Base-by-base conservation (phyloP, 2,888 invertebrate genomes). In the Ormyrus pomaceus region DNA sequence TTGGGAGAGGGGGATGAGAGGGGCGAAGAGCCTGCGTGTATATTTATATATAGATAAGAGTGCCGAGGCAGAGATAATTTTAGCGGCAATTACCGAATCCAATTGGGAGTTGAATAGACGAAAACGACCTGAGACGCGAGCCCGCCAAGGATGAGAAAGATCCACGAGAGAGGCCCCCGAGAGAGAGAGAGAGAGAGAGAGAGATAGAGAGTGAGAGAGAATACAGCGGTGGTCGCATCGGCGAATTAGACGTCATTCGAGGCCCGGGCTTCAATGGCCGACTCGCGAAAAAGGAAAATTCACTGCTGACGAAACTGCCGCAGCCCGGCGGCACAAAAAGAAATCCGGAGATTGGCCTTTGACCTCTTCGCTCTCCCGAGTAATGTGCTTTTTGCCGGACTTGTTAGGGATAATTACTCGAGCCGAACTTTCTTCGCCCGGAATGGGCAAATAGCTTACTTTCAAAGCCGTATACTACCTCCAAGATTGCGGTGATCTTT, bases 61-160 rank as follows among this genome's bases (percentile, higher is more conserved):
- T 61, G 71, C 56, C 84, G 82, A 80, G 82, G 80, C 79, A 81
- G 34, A 34, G 86, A 86, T 86, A 86, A 87, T 87, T 86, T 86
- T 87, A 86, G 84, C 86, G 76, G 85, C 86, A 87, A 87, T 87
- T 87, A 87, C 86, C 84, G 85, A 84, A 85, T 87, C 86, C 86
- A 86, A 86, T 86, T 84, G 86, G 85, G 86, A 85, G 85, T 85
- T 87, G 86, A 87, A 87, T 87, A 82, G 86, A 84, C 84, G 86
- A 84, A 85, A 86, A 86, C 85, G 86, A 85, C 82, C 83, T 83
- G 79, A 83, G 82, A 83, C 79, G 81, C 11, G 64, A 10, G 55
- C n/a, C 8, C n/a, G 53, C 34, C 34, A 34, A 34, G 34, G 34
- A 34, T 34, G 34, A 4, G 34, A 34, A 34, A 34, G 34, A 34